Evolutionary conservation across 1,140 invertebrate genomes (phyloP), one percentile per base, ranked within the genome.

Genomic region (Caenorhabditis remanei): DNA sequence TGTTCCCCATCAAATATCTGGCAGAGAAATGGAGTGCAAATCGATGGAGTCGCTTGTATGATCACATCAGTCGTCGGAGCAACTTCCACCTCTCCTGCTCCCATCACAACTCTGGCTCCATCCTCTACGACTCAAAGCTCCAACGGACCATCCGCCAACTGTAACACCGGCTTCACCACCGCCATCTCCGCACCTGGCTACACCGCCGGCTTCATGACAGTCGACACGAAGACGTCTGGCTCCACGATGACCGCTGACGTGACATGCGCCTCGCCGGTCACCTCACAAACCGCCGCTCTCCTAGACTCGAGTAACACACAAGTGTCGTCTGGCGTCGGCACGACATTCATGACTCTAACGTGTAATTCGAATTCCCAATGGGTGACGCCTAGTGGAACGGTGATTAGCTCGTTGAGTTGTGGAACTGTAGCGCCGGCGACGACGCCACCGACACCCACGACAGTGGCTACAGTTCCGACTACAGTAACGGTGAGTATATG

Each of bases 351-450:
- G 71, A 79, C 46, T 13, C 46, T 79, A 0, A 79, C 71, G n/a
- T 79, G 71, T 50, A 79, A 79, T 32, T 48, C 46, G 7, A 79
- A 79, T 24, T 79, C 46, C 48, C 84, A 85, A 85, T 65, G 84
- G 61, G 56, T 63, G 0, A 63, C 84, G 5, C 46, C 56, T 67
- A 67, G n/a, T 43, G 46, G 56, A 32, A 61, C 21, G 8, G 16
- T 21, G 3, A 48, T 84, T 0, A 61, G 14, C 13, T 16, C 55
- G 16, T 61, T 84, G 32, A 58, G 46, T 8, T 85, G 84, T 85
- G 61, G 40, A 53, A 65, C 61, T 2, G 61, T 85, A 6, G 21
- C 46, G 9, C 84, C 84, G 16, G 56, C 84, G 6, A 65, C 84
- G 46, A 63, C 84, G 2, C 41, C 84, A 61, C 14, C 82, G 4